Base-by-base conservation (phyloP, 1,140 invertebrate genomes). In the Drosophila miranda region DNA sequence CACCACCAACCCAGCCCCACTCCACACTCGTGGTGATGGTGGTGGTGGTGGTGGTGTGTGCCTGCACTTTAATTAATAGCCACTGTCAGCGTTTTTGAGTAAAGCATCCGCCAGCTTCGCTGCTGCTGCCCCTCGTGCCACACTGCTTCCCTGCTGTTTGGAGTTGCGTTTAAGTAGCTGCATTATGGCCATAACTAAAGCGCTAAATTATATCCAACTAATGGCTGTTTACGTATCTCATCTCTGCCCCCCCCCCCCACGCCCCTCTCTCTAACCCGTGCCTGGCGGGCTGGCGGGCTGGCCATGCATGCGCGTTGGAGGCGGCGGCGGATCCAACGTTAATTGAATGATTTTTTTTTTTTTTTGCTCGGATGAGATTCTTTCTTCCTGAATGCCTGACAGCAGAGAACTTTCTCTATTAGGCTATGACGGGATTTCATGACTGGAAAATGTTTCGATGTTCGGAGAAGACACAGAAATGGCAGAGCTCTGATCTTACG, bases 71-170 rank as follows among this genome's bases (percentile, higher is more conserved):
- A 84, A 84, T 84, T 84, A 84, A 84, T 84, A 81, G 77, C 59
- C 72, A 75, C 81, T 81, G 81, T 86, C 80, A 86, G 80, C 81
- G 62, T 80, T 84, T 84, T 84, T 80, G 77, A 74, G 79, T 56
- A 67, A 67, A 63, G 71, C 79, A 82, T 80, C 80, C 71, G 72
- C 70, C 62, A 69, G 54, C 48, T 14, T 5, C 53, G 34, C 9
- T 38, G 11, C 14, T 46, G 34, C 34, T 13, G 3, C 14, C 21
- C 6, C 16, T 1, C 28, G 23, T 42, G 30, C 49, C 41, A 45
- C 44, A 8, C 30, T 30, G 30, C 30, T 3, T 38, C 19, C 21
- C 23, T 55, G 38, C 21, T 55, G 9, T 58, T 58, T 59, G 52
- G 60, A 74, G 71, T 74, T 74, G 70, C 72, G 38, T 75, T 67